Conservation (phyloP, 2,797 vertebrate species). For the Melanogrammus aeglefinus region DNA sequence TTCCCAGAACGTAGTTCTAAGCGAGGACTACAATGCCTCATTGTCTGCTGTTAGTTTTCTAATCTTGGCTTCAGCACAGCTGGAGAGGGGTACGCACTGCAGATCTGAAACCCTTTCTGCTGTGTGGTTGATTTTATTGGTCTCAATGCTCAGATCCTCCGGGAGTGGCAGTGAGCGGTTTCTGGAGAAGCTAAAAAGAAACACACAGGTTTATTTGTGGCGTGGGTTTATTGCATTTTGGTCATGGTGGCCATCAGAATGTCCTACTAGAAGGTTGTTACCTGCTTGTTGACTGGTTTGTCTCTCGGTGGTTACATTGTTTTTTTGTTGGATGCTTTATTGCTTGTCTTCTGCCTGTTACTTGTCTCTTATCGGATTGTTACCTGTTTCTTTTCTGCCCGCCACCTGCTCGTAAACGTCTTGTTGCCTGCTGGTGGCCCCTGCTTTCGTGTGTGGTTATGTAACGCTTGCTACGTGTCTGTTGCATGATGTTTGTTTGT, state of each 20-base stretch:
- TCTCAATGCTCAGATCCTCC: neutral
- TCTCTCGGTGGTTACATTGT: too few relatives aligned
- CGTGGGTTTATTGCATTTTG: conserved; percentile 16
- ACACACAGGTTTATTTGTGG: conserved; percentile 16
- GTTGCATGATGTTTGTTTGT: too few relatives aligned
- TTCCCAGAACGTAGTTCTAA: too few relatives aligned
- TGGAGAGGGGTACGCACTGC: neutral
- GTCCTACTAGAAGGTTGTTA: conserved; percentile 14
- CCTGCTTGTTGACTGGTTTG: conserved; percentile 3
- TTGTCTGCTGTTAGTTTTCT: neutral
- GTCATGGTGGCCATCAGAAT: conserved; percentile 15
- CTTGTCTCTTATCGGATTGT: neutral
- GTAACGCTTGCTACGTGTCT: too few relatives aligned
- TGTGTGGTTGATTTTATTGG: conserved; percentile 20
- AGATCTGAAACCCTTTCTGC: too few relatives aligned
- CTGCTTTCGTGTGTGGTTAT: too few relatives aligned
- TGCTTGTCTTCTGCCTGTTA: too few relatives aligned
- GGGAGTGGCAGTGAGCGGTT: conserved; percentile 12
- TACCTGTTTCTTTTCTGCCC: too few relatives aligned
- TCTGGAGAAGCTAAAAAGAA: conserved; percentile 19
- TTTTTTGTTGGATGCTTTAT: too few relatives aligned
- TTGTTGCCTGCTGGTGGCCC: neutral
- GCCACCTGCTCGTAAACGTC: too few relatives aligned
- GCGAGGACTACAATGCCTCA: too few relatives aligned
- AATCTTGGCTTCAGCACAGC: neutral